Conservation (phyloP, 2,888 invertebrate genomes). For the Lochmaea crataegi region DNA sequence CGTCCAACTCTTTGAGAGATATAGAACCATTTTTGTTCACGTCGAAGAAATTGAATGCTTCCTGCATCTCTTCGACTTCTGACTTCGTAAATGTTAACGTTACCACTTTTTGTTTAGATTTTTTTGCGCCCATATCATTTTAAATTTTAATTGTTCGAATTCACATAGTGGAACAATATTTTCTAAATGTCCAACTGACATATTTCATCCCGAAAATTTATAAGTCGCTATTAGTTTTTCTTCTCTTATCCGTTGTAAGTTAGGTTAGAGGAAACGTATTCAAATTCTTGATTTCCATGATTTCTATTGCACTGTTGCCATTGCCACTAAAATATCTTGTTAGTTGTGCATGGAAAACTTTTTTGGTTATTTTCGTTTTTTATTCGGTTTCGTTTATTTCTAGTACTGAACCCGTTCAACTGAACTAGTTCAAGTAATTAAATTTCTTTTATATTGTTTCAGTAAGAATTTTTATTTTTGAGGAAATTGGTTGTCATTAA, state of each 20-base stretch:
- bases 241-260: neutral
- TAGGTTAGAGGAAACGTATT: too few species aligned
- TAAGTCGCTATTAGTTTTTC: neutral
- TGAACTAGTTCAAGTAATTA: too few species aligned
- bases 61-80: neutral
- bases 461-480: too few species aligned
- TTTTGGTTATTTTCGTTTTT: too few species aligned
- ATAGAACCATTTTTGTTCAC: constrained; percentile 17
- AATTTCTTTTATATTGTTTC: too few species aligned
- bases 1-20: neutral
- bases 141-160: neutral
- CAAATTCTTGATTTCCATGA: too few species aligned
- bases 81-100: constrained; percentile 3
- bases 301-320: too few species aligned
- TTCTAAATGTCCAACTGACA: neutral
- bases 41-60: constrained; percentile 24
- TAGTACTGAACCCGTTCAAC: too few species aligned
- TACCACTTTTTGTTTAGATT: constrained; percentile 23
- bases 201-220: neutral
- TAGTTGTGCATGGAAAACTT: too few species aligned
- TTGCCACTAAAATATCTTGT: too few species aligned
- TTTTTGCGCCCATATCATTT: constrained; percentile 15
- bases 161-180: neutral
- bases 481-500: too few species aligned
- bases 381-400: too few species aligned